phyloP scores from a whole-genome alignment of 2,113 vertebrate genomes.

The Hypanus sabinus region DNA sequence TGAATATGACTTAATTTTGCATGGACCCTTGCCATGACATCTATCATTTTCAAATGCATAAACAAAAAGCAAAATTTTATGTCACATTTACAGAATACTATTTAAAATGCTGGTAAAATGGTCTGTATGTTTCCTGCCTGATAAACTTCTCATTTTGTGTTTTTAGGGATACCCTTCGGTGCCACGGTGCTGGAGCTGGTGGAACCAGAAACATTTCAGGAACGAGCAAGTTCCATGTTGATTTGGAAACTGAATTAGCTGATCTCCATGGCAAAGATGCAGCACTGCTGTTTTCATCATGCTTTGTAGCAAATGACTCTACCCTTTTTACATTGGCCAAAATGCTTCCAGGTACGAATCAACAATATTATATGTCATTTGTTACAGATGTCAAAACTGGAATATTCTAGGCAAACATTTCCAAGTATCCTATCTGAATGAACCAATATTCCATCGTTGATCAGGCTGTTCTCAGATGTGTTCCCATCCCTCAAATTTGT shows the following conservation, averaged over 20 bases:
- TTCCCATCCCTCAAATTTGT: no score
- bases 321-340: slow-evolving; percentile 92
- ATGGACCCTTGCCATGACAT: neutral
- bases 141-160: neutral
- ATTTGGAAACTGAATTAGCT: slow-evolving; percentile 82
- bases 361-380: neutral
- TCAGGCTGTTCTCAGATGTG: no score
- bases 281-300: slow-evolving; percentile 85
- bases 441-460: no score
- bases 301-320: slow-evolving; percentile 95
- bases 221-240: slow-evolving; percentile 92
- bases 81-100: neutral
- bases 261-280: slow-evolving; percentile 91
- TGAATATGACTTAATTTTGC: neutral
- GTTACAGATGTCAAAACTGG: neutral
- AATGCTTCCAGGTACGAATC: slow-evolving; percentile 79
- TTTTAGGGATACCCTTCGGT: slow-evolving; percentile 75
- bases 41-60: neutral
- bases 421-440: neutral
- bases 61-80: neutral
- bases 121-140: neutral
- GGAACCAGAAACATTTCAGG: slow-evolving; percentile 95
- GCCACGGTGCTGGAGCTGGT: slow-evolving; percentile 88
- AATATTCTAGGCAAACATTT: neutral
- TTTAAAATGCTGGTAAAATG: neutral